A percentile compares a stretch with the other conserved stretches of the same genome.
phyloP scores from a whole-genome alignment of 2,888 invertebrate species.

The Phasia obesa region DNA sequence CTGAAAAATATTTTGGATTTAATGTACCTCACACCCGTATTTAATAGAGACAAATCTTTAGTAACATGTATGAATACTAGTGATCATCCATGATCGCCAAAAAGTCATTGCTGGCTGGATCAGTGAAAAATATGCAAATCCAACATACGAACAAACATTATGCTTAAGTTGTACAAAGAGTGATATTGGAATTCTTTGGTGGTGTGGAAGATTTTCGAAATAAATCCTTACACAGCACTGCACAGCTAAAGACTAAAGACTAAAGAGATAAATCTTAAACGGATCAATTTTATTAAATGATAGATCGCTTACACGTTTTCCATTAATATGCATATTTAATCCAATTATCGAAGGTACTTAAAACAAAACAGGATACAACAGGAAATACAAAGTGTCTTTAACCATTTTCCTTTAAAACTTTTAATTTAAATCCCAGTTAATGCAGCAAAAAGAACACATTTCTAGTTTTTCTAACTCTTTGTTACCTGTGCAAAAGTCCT shows the following conservation, averaged over 20 bases:
- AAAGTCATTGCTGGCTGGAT: conserved; percentile 47
- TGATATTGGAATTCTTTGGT: no score
- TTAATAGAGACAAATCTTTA: conserved; percentile 22
- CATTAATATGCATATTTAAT: conserved; percentile 62
- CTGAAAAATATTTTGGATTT: conserved; percentile 50
- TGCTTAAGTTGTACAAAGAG: no score
- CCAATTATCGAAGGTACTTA: conserved; percentile 71
- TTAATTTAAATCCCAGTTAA: not conserved
- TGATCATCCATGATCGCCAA: conserved; percentile 54
- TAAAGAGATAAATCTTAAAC: conserved; percentile 16
- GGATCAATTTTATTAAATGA: conserved; percentile 32
- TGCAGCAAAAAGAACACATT: not conserved
- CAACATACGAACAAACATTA: not conserved
- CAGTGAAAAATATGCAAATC: not conserved
- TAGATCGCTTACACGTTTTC: conserved; percentile 44
- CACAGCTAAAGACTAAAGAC: not conserved
- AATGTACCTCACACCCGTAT: conserved; percentile 43
- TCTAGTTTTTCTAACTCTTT: not conserved
- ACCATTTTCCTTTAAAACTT: not conserved
- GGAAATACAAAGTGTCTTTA: conserved; percentile 18
- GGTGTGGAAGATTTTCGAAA: no score
- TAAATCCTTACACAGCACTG: not conserved
- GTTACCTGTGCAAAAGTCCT: conserved; percentile 14
- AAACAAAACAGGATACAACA: conserved; percentile 42
- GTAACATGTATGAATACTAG: not conserved